Evolutionary conservation across 2,113 vertebrate genomes (phyloP).

Genomic region (Perca schrenkii): DNA sequence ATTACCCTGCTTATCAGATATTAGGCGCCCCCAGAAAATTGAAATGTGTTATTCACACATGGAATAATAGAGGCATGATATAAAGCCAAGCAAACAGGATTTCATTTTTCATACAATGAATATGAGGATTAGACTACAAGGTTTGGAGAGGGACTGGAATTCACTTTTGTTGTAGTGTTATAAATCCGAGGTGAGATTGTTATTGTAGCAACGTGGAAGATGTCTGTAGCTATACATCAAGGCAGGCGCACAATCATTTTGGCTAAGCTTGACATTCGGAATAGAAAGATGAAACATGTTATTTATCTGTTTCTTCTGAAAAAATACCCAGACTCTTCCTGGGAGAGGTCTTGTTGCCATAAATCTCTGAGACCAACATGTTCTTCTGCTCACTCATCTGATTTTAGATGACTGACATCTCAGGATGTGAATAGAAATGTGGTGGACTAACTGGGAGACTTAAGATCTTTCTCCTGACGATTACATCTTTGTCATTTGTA

Average conservation of each 20-base stretch:
- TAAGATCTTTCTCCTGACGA: conserved; percentile 24
- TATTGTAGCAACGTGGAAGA: conserved; percentile 19
- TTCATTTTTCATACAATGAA: conserved; percentile 43
- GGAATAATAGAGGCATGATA: conserved; percentile 54
- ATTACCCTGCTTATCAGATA: conserved; percentile 68
- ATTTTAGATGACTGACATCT: conserved; percentile 67
- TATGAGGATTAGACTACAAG: conserved; percentile 40
- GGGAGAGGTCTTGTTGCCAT: conserved; percentile 43
- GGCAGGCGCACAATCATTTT: conserved; percentile 10
- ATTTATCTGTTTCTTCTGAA: conserved; percentile 42
- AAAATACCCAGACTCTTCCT: conserved; percentile 10
- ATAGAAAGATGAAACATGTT: conserved; percentile 47
- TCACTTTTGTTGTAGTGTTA: conserved; percentile 25
- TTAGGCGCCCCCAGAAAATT: conserved; percentile 45
- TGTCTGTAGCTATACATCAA: conserved; percentile 5
- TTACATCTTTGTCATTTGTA: conserved; percentile 31
- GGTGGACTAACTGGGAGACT: conserved; percentile 14
- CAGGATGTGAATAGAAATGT: conserved; percentile 33
- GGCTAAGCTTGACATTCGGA: conserved; percentile 24
- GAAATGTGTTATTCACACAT: conserved; percentile 49
- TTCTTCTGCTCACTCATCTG: conserved; percentile 55
- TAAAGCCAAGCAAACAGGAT: conserved; percentile 60
- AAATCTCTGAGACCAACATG: conserved; percentile 58
- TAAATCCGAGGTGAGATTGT: conserved; percentile 34
- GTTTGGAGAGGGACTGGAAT: conserved; percentile 13